These are phyloP conservation scores for Whitmania pigra DNA, from an alignment of 1,140 invertebrate genomes.

Conservation along the genomic window DNA sequence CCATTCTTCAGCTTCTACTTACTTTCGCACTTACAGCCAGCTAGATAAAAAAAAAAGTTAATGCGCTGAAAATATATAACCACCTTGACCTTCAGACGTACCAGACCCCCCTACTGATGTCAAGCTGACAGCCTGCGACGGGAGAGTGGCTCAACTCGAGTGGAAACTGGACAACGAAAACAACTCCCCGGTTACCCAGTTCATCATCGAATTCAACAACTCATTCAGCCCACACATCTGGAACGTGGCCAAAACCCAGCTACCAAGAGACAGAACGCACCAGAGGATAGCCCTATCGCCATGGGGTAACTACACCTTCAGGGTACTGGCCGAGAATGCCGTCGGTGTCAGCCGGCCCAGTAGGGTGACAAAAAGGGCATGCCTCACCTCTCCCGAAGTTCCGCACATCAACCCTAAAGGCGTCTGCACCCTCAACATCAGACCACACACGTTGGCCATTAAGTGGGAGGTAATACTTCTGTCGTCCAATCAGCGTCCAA, in stretches of 20 bases:
- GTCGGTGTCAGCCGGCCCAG: slow-evolving; percentile 79
- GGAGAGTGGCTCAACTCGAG: slow-evolving; percentile 50
- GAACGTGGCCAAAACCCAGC: slow-evolving; percentile 47
- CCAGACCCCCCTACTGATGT: slow-evolving; percentile 16
- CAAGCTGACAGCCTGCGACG: slow-evolving; percentile 12
- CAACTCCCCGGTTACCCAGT: slow-evolving; percentile 78
- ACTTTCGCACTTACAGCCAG: background rate
- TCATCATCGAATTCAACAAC: slow-evolving; percentile 84
- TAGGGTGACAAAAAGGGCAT: slow-evolving; percentile 58
- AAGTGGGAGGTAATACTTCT: slow-evolving; percentile 70
- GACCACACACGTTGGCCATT: slow-evolving; percentile 78
- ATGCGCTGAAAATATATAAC: no score
- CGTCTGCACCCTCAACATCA: slow-evolving; percentile 72
- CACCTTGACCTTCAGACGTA: slow-evolving; percentile 52
- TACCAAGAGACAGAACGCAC: slow-evolving; percentile 20
- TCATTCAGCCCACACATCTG: slow-evolving; percentile 83
- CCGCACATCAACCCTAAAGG: slow-evolving; percentile 89
- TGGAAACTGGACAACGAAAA: slow-evolving; percentile 86
- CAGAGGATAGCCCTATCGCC: slow-evolving; percentile 53
- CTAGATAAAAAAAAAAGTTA: background rate
- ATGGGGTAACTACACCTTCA: slow-evolving; percentile 90
- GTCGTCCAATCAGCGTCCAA: background rate
- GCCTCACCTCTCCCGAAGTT: slow-evolving; percentile 72
- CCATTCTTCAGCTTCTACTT: background rate
- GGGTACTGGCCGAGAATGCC: slow-evolving; percentile 81